Base-by-base conservation (phyloP, 2,113 vertebrate genomes). In the Motacilla alba region DNA sequence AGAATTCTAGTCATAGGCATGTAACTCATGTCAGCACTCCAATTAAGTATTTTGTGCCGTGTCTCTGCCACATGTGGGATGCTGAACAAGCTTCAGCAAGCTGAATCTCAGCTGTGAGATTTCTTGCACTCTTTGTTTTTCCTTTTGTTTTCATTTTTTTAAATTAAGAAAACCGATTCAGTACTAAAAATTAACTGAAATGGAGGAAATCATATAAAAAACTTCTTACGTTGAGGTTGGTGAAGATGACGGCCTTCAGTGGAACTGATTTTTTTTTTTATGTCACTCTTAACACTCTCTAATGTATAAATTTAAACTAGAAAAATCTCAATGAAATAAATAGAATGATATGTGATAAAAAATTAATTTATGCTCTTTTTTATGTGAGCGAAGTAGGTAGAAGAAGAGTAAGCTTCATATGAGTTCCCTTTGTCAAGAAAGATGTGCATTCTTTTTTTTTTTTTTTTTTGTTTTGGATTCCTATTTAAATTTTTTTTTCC, bases 1-100 rank as follows among this genome's bases (percentile, higher is more conserved):
- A 98, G 96, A 97, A 98, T 98, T 98, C 98, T 97, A 97, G 98
- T 97, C 96, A 97, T 94, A 87, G 58, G 76, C 83, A 92, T 84
- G 75, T 63, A 89, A 87, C 85, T 77, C 39, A 64, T 92, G 59
- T 64, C 76, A 87, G 93, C 72, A 73, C 86, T 97, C 94, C 84
- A 80, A 5, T 96, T 93, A 93, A 78, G 20, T 79, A 92, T 96
- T 96, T 97, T 95, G 85, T 93, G 93, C 46, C 64, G 43, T 10
- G 4, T 96, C 69, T 83, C 78, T 97, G 72, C 68, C 67, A 63
- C 68, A 35, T 58, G 59, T 73, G 63, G 77, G 83, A 94, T 97
- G 93, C 58, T 56, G 59, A 96, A 96, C 59, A 96, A 93, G 52
- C 31, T 93, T 87, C 84, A 96, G 53, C 68, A 96, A 93, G 47